Percentiles rank a stretch among this genome's conserved stretches.
phyloP scores from a whole-genome alignment of 2,113 vertebrate genomes.

The Ptilorrhoa leucosticta region DNA sequence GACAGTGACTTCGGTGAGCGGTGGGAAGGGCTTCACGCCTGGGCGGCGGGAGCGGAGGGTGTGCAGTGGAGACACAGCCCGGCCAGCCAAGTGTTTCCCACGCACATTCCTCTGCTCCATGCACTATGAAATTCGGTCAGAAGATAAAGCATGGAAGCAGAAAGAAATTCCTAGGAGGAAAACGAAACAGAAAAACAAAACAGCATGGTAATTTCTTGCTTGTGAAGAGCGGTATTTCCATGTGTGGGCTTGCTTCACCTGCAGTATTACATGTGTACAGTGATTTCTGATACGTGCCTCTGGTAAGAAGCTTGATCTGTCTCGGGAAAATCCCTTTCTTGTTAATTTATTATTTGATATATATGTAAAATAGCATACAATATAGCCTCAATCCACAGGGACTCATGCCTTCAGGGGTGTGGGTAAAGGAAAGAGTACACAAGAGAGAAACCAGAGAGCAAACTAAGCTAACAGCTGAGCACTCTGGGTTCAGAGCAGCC shows the following conservation, averaged over 20 bases:
- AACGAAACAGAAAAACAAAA: background rate
- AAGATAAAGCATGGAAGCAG: constrained; percentile 1
- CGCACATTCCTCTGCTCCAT: background rate
- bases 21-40: background rate
- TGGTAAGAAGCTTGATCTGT: constrained; percentile 30
- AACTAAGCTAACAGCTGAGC: background rate
- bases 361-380: constrained; percentile 27
- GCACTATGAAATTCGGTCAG: background rate
- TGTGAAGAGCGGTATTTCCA: background rate
- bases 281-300: constrained; percentile 11
- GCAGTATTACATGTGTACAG: constrained; percentile 7
- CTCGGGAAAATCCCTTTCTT: constrained; percentile 48
- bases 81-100: background rate
- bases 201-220: constrained; percentile 14
- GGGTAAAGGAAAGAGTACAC: background rate
- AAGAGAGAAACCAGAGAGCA: background rate
- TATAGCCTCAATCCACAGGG: background rate
- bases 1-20: background rate
- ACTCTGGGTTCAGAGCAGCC: background rate
- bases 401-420: background rate
- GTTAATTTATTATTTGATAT: constrained; percentile 44
- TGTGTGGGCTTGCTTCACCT: constrained; percentile 18
- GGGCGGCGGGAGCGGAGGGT: background rate
- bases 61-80: accelerated
- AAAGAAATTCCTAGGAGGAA: constrained; percentile 27